phyloP scores from a whole-genome alignment of 23 tunicate species.

The Ciona savignyi region DNA sequence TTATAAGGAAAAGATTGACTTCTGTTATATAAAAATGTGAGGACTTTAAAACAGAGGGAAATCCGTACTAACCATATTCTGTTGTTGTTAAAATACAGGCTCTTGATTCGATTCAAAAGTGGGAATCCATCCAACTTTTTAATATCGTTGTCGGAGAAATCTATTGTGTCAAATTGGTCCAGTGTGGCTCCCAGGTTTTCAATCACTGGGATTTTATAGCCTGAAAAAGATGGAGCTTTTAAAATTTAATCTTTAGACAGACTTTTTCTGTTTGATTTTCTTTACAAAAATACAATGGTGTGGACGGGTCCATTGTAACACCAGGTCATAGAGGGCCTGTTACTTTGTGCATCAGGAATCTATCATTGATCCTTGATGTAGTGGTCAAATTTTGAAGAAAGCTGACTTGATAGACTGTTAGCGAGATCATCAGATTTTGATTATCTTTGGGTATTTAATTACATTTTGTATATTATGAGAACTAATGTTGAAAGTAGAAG shows the following conservation, averaged over 20 bases:
- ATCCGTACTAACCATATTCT: constrained; percentile 50
- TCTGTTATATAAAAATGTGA: too few species aligned
- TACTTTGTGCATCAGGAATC: too few species aligned
- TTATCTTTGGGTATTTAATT: too few species aligned
- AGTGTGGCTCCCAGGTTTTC: constrained; percentile 97
- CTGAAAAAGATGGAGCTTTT: constrained; percentile 14
- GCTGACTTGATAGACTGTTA: too few species aligned
- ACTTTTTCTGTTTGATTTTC: background rate
- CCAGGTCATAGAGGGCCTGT: background rate
- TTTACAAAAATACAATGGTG: background rate
- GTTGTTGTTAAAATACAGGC: constrained; percentile 87
- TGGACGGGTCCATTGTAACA: too few species aligned
- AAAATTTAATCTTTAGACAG: background rate
- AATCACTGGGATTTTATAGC: constrained; percentile 80
- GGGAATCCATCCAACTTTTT: constrained; percentile 95
- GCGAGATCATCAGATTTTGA: too few species aligned
- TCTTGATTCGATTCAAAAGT: constrained; percentile 36
- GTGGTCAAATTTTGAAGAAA: too few species aligned
- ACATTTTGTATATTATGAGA: too few species aligned
- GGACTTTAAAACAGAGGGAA: background rate
- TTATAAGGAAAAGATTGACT: too few species aligned
- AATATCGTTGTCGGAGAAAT: constrained; percentile 91
- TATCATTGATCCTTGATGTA: too few species aligned
- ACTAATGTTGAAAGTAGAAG: too few species aligned
- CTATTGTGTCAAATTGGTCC: constrained; percentile 93